These are phyloP conservation scores for Dolichallabes microphthalmus DNA, from an alignment of 2,113 vertebrate genomes.

Conservation along the genomic window DNA sequence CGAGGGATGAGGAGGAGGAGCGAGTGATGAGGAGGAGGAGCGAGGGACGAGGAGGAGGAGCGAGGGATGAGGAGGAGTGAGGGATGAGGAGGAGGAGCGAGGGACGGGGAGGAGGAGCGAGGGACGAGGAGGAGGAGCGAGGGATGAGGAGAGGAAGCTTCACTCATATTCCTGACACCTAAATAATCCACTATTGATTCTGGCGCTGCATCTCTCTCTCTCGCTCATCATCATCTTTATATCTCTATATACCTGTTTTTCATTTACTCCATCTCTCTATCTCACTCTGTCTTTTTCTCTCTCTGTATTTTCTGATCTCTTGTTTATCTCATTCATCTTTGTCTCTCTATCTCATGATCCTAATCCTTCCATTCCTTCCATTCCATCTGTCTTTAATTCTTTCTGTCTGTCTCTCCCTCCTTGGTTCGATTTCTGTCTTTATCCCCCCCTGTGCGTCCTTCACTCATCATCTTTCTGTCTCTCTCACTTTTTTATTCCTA, in stretches of 20 bases:
- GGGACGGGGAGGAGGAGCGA: too few species aligned
- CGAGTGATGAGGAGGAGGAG: too few species aligned
- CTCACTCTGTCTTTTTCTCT: not conserved
- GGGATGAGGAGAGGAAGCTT: not conserved
- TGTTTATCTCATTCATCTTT: not conserved
- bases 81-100: too few species aligned
- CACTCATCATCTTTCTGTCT: not conserved
- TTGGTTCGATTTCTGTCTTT: not conserved
- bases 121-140: too few species aligned
- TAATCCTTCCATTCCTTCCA: not conserved
- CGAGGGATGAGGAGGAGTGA: too few species aligned
- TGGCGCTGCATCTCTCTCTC: not conserved
- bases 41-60: too few species aligned
- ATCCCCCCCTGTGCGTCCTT: not conserved
- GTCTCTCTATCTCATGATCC: not conserved
- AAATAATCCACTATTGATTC: not conserved
- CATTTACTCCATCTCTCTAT: not conserved
- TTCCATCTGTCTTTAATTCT: not conserved
- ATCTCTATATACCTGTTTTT: not conserved
- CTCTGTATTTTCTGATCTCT: not conserved
- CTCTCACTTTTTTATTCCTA: too few species aligned
- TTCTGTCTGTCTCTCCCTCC: not conserved
- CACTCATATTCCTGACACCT: not conserved
- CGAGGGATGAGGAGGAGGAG: too few species aligned
- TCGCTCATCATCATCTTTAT: not conserved